Conservation (phyloP, 2,113 vertebrate species). For the Periophthalmodon schlosseri region DNA sequence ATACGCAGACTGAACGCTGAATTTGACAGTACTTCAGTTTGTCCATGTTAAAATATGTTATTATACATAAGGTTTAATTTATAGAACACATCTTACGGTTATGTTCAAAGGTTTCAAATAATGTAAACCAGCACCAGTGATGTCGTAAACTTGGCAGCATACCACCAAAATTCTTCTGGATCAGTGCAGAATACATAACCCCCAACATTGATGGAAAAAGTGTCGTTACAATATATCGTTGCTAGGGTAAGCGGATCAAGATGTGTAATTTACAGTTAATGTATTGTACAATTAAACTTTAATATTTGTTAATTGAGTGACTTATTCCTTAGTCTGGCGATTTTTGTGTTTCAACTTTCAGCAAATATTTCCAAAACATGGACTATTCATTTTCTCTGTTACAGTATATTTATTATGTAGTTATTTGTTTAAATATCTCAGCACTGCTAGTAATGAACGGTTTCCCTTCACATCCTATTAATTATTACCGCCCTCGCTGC, state of each 20-base stretch:
- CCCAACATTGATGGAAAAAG: too few relatives aligned
- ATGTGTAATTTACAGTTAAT: background rate
- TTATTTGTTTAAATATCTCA: background rate
- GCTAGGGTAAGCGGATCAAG: background rate
- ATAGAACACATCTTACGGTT: slow-evolving; percentile 16
- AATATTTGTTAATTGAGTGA: background rate
- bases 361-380: too few relatives aligned
- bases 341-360: too few relatives aligned
- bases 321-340: background rate
- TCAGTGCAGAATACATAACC: too few relatives aligned
- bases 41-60: slow-evolving; percentile 7
- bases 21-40: slow-evolving; percentile 8
- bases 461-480: slow-evolving; percentile 33
- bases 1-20: background rate
- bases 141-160: background rate
- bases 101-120: background rate
- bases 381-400: too few relatives aligned
- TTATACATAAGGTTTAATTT: slow-evolving; percentile 28
- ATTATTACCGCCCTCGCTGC: slow-evolving; percentile 41
- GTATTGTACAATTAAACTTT: slow-evolving; percentile 5
- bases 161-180: too few relatives aligned
- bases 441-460: background rate
- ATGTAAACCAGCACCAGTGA: background rate
- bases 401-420: too few relatives aligned
- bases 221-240: background rate